Base-by-base conservation (phyloP, 2,113 vertebrate genomes). In the Tachysurus vachellii region DNA sequence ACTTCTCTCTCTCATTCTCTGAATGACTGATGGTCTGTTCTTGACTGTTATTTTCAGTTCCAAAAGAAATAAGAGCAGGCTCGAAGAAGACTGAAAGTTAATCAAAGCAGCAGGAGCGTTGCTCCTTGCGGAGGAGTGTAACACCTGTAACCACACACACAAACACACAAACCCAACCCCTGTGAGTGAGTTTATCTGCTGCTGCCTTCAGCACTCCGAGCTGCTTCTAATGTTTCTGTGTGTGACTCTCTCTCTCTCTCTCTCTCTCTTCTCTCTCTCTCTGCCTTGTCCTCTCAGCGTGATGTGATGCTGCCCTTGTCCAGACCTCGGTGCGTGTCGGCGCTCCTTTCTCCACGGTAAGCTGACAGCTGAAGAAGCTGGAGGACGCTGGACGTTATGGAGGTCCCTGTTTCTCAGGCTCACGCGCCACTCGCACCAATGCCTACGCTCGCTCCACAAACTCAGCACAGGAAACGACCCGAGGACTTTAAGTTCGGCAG, bases 401-500 rank as follows among this genome's bases (percentile, higher is more conserved):
- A 99, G 88, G 85, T 93, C 88, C 93, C 50, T 5, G 23, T 76
- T 26, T 66, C 66, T 16, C 87, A 85, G 82, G 28, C 80, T 3
- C 82, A 47, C 17, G 1, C 50, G 8, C 56, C 17, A 56, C 83
- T 96, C 53, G 92, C 36, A 36, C 36, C 36, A 36, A 36, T 36
- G 36, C 36, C 94, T 50, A 89, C 94, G 14, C 97, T 97, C 47
- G 47, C 47, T 5, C 47, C 47, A 50, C 47, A 50, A 50, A 50
- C 47, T 90, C 96, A 97, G 90, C 97, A 96, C 87, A 99, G 98
- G 93, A 99, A 99, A 93, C 96, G 96, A 88, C 96, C 97, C 0
- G 97, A 99, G 91, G 98, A 99, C 93, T 99, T 99, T 93, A 98
- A 94, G 92, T 98, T 99, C 84, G 97, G 97, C 89, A 99, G 97